phyloP scores from a whole-genome alignment of 2,797 vertebrate species.

The Labeo calbasu region DNA sequence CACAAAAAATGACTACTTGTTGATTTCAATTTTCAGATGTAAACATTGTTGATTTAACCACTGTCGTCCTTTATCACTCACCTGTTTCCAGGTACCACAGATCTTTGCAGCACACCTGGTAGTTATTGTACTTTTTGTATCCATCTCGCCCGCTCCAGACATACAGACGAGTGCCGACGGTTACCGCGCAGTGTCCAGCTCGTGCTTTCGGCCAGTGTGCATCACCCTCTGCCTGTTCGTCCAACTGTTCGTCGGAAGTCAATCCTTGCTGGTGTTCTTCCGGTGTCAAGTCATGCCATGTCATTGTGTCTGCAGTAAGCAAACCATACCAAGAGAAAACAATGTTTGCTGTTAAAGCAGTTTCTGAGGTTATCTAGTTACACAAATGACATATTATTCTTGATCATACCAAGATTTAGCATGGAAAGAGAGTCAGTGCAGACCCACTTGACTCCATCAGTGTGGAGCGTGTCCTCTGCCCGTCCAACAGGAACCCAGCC shows the following conservation, averaged over 20 bases:
- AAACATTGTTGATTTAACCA: not conserved
- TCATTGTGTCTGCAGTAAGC: slow-evolving; percentile 83
- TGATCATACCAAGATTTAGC: slow-evolving; percentile 88
- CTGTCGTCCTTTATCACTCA: slow-evolving; percentile 70
- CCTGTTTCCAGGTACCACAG: slow-evolving; percentile 98
- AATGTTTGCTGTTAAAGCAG: not conserved
- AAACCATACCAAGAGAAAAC: not conserved
- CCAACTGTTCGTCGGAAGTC: slow-evolving; percentile 44
- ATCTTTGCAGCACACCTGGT: slow-evolving; percentile 98
- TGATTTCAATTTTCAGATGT: not conserved
- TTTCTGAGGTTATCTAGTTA: not conserved
- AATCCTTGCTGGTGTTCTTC: slow-evolving; percentile 72
- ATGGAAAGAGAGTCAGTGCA: slow-evolving; percentile 89
- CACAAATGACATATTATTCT: no score
- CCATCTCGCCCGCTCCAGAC: slow-evolving; percentile 97
- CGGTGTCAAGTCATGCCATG: slow-evolving; percentile 83
- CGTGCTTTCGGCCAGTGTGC: slow-evolving; percentile 84
- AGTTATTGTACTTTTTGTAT: slow-evolving; percentile 92
- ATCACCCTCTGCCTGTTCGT: slow-evolving; percentile 79
- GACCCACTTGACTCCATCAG: slow-evolving; percentile 87
- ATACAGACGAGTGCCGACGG: slow-evolving; percentile 89
- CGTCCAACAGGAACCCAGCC: slow-evolving; percentile 91
- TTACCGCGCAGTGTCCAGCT: slow-evolving; percentile 90
- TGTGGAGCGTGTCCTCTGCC: slow-evolving; percentile 71
- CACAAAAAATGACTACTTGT: slow-evolving; percentile 15